Evolutionary conservation across 2,888 invertebrate genomes (phyloP), one percentile per base, ranked within the genome.

Genomic region (Acanthopleura granulata): DNA sequence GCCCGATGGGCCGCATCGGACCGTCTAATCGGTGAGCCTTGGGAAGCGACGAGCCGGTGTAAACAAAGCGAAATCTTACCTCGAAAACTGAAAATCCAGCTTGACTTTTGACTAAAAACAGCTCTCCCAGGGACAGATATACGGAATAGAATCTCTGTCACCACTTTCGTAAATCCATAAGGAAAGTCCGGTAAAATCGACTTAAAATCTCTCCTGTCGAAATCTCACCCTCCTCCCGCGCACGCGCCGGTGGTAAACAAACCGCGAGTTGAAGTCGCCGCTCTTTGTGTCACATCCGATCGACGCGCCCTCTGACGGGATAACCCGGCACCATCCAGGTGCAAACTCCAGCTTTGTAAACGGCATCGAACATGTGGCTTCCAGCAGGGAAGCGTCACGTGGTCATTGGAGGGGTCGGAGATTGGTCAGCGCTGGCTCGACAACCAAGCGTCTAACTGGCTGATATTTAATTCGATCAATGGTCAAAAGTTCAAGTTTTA

Each of bases 241-340:
- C 40, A 40, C 40, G 40, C 40, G 40, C 40, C 40, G 9, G 40
- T 40, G 40, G 40, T 40, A 40, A 40, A 40, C 40, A 40, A 40
- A 57, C 57, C 22, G n/a, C 22, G n/a, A 57, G n/a, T 57, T 57
- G 57, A 57, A 57, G 57, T 57, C 57, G 12, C 57, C 57, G 57
- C 57, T 57, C 57, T 57, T 57, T 57, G 57, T 57, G 57, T 57
- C n/a, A n/a, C n/a, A 4, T n/a, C n/a, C 22, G 22, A 57, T n/a
- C 57, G 57, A 18, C 57, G 57, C 57, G 57, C 57, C 57, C 57
- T 22, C 57, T 57, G 22, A 22, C 57, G 57, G 57, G 57, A 57
- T 57, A 22, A 57, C 57, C 12, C 22, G 57, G 22, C 57, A 57
- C 6, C 57, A 57, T 57, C 57, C 57, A 57, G 57, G 57, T 57